Conservation (phyloP, 2,888 invertebrate genomes). For the Cheilosia vulpina region DNA sequence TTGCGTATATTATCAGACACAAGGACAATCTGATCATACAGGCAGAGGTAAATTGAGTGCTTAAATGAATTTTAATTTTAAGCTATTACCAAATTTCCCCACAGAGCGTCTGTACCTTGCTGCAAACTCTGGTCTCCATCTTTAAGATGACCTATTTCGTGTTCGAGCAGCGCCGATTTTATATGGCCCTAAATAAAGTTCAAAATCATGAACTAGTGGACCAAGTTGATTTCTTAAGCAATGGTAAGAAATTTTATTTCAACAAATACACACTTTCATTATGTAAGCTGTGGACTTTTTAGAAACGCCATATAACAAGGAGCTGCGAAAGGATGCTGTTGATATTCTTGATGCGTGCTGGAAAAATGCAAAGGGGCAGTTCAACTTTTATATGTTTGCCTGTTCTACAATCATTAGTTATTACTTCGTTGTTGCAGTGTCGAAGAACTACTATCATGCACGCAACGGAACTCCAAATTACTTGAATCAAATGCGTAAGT, state of each 20-base stretch:
- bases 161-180: constrained; percentile 37
- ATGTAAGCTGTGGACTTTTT: neutral
- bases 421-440: constrained; percentile 77
- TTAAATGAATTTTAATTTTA: neutral
- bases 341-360: constrained; percentile 77
- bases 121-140: constrained; percentile 45
- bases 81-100: neutral
- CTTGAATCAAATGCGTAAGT: constrained; percentile 77
- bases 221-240: constrained; percentile 24
- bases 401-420: constrained; percentile 76
- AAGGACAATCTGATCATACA: constrained; percentile 21
- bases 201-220: constrained; percentile 49
- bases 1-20: constrained; percentile 2
- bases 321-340: constrained; percentile 76
- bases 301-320: constrained; percentile 77
- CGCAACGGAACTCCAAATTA: constrained; percentile 72
- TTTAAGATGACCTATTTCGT: constrained; percentile 39
- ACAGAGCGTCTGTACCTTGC: constrained; percentile 36
- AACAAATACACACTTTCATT: no score
- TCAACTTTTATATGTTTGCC: constrained; percentile 77
- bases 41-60: constrained; percentile 24
- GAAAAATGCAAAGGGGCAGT: constrained; percentile 77
- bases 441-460: constrained; percentile 76
- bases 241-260: constrained; percentile 1
- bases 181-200: constrained; percentile 12